A percentile compares a stretch with the other conserved stretches of the same genome.
Evolutionary conservation across 2,888 invertebrate genomes (phyloP).

Genomic region (Drosophila anomelani): DNA sequence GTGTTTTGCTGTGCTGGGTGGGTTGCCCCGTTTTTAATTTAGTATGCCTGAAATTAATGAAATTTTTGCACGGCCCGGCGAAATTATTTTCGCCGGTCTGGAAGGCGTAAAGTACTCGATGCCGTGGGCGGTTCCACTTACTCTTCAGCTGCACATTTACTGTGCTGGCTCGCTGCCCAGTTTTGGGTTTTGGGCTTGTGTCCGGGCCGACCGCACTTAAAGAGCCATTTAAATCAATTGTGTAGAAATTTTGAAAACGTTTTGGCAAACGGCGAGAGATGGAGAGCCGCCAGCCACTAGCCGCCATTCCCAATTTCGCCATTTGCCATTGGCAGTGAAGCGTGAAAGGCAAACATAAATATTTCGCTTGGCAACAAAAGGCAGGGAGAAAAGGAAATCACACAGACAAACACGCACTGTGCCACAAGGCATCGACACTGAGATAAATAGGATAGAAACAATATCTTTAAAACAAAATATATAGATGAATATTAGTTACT

Average conservation of each 20-base stretch:
- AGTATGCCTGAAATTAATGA: conserved; percentile 64
- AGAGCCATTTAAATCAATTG: conserved; percentile 76
- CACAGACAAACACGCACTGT: conserved; percentile 25
- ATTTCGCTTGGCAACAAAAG: conserved; percentile 64
- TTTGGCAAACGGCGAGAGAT: conserved; percentile 39
- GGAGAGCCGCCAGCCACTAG: conserved; percentile 11
- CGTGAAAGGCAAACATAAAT: conserved; percentile 79
- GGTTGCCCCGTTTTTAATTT: conserved; percentile 51
- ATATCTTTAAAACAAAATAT: background rate
- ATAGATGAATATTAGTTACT: background rate
- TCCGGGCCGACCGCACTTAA: conserved; percentile 43
- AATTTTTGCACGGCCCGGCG: conserved; percentile 59
- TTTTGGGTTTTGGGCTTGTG: conserved; percentile 7
- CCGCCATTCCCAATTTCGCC: conserved; percentile 11
- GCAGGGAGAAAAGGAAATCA: conserved; percentile 46
- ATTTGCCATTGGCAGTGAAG: conserved; percentile 52
- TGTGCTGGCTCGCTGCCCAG: conserved; percentile 7
- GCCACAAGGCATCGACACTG: conserved; percentile 16
- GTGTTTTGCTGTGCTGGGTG: background rate
- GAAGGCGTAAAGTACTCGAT: conserved; percentile 26
- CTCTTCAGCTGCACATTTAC: conserved; percentile 6
- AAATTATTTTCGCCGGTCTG: conserved; percentile 55
- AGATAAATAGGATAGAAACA: background rate
- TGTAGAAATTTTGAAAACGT: conserved; percentile 69
- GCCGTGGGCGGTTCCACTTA: conserved; percentile 4